Percentiles rank a stretch among this genome's conserved stretches.
These are phyloP conservation scores for Pyxicephalus adspersus DNA, from an alignment of 2,113 vertebrate genomes.

Conservation along the genomic window DNA sequence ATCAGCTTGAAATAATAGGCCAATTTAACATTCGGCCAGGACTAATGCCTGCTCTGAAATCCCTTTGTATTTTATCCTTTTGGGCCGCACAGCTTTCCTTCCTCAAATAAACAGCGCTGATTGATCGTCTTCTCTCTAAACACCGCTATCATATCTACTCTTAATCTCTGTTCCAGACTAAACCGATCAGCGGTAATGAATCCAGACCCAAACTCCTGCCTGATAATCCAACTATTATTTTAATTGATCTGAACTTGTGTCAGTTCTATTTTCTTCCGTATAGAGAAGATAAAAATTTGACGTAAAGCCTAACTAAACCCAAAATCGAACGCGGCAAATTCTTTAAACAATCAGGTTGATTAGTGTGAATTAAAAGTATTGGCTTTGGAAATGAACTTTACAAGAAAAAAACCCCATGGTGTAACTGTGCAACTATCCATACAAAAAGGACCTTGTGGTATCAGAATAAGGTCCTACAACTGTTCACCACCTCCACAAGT, in stretches of 20 bases:
- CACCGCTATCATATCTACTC: conserved; percentile 20
- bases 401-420: too few relatives aligned
- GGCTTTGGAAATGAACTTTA: too few relatives aligned
- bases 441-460: too few relatives aligned
- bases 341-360: too few relatives aligned
- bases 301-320: too few relatives aligned
- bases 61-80: conserved; percentile 37
- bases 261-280: neutral
- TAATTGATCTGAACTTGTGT: conserved; percentile 44
- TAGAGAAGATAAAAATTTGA: neutral
- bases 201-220: conserved; percentile 3
- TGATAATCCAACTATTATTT: conserved; percentile 55
- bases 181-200: conserved; percentile 26
- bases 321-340: too few relatives aligned
- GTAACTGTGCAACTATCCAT: too few relatives aligned
- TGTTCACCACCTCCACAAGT: too few relatives aligned
- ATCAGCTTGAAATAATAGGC: conserved; percentile 51
- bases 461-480: too few relatives aligned
- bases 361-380: too few relatives aligned
- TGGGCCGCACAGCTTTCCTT: conserved; percentile 17
- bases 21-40: conserved; percentile 41
- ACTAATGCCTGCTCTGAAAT: conserved; percentile 39
- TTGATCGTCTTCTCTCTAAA: conserved; percentile 20
- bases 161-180: conserved; percentile 47
- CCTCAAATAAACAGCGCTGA: conserved; percentile 39